Conservation (phyloP, 2,888 invertebrate species). For the Frankliniella fusca region DNA sequence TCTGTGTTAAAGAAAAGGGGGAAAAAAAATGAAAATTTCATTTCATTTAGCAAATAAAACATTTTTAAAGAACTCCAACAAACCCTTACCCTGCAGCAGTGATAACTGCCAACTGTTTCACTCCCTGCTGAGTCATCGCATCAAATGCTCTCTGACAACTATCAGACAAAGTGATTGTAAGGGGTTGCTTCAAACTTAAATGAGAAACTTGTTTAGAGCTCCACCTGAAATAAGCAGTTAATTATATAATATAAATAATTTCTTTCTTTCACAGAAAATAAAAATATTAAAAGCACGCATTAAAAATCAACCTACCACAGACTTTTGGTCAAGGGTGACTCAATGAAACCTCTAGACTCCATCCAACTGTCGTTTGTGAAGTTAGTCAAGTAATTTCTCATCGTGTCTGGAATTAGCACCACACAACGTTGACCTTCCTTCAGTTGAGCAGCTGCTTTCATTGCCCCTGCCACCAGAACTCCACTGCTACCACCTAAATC, state of each 20-base stretch:
- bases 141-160: slow-evolving; percentile 66
- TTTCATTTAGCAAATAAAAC: slow-evolving; percentile 37
- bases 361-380: slow-evolving; percentile 94
- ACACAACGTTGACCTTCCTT: slow-evolving; percentile 82
- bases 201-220: slow-evolving; percentile 62
- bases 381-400: slow-evolving; percentile 98
- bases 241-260: slow-evolving; percentile 1
- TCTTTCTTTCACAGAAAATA: too few relatives aligned
- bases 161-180: slow-evolving; percentile 56
- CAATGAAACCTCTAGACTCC: slow-evolving; percentile 48
- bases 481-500: slow-evolving; percentile 97
- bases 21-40: too few relatives aligned
- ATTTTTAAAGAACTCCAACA: slow-evolving; percentile 29
- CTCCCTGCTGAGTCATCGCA: slow-evolving; percentile 60
- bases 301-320: slow-evolving; percentile 47
- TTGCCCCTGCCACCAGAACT: slow-evolving; percentile 69
- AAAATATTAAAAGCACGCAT: too few relatives aligned
- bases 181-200: slow-evolving; percentile 56
- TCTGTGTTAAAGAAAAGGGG: too few relatives aligned
- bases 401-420: slow-evolving; percentile 88
- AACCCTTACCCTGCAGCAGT: slow-evolving; percentile 50
- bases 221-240: slow-evolving; percentile 62
- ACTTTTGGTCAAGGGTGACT: slow-evolving; percentile 42
- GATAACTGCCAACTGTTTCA: slow-evolving; percentile 65
- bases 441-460: slow-evolving; percentile 68